A percentile compares a stretch with the other conserved stretches of the same genome.
These are phyloP conservation scores for Adelognathus sp. DNA, from an alignment of 2,888 invertebrate species.

Conservation along the genomic window DNA sequence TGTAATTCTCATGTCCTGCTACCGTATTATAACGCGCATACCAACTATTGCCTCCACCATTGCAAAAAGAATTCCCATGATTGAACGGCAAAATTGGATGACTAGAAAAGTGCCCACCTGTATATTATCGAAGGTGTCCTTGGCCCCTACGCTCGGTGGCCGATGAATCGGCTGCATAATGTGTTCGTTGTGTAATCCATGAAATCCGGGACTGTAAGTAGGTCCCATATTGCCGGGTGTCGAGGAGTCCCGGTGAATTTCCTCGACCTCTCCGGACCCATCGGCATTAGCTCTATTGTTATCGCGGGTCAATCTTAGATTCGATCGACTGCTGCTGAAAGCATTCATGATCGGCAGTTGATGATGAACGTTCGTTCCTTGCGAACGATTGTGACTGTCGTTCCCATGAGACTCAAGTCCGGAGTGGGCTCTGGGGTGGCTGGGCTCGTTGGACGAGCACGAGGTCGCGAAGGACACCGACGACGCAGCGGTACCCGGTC, in stretches of 20 bases:
- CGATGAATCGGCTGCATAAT: slow-evolving; percentile 42
- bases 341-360: slow-evolving; percentile 27
- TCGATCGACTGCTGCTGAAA: slow-evolving; percentile 21
- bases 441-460: slow-evolving; percentile 70
- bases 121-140: slow-evolving; percentile 40
- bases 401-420: slow-evolving; percentile 70
- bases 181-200: slow-evolving; percentile 37
- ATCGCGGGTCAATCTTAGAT: slow-evolving; percentile 22
- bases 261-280: slow-evolving; percentile 21
- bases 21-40: too few species aligned
- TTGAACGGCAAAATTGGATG: neutral
- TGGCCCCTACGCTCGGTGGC: neutral
- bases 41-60: too few species aligned
- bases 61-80: too few species aligned
- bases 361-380: slow-evolving; percentile 24
- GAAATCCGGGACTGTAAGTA: slow-evolving; percentile 38
- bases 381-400: slow-evolving; percentile 55
- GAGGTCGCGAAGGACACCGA: slow-evolving; percentile 76
- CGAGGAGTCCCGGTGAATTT: slow-evolving; percentile 25
- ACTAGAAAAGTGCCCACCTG: slow-evolving; percentile 17
- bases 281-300: slow-evolving; percentile 26
- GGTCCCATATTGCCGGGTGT: neutral
- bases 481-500: slow-evolving; percentile 61
- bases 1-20: too few species aligned
- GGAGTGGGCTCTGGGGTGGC: slow-evolving; percentile 70